Evolutionary conservation across 2,888 invertebrate genomes (phyloP).

Genomic region (Brachyptera putata): DNA sequence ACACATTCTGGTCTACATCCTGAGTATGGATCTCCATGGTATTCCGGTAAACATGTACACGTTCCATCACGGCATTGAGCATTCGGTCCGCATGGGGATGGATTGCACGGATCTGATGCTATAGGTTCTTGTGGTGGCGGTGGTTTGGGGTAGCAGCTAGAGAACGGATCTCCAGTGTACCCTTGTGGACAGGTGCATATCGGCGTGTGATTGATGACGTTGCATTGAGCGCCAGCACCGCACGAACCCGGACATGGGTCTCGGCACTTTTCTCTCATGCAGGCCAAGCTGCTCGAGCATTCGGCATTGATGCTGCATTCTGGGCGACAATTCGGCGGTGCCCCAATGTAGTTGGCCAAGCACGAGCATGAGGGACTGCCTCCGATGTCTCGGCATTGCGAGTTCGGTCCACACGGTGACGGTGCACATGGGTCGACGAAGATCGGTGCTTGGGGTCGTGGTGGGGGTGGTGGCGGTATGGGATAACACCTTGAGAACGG

Average conservation of each 20-base stretch:
- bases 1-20: constrained; percentile 64
- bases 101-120: constrained; percentile 62
- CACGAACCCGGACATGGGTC: constrained; percentile 76
- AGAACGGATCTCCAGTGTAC: constrained; percentile 41
- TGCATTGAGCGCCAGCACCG: constrained; percentile 66
- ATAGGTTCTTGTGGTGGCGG: constrained; percentile 39
- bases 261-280: constrained; percentile 66
- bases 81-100: constrained; percentile 65
- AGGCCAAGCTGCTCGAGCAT: constrained; percentile 66
- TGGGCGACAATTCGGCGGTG: constrained; percentile 58
- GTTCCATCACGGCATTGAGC: constrained; percentile 55
- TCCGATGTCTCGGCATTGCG: constrained; percentile 48
- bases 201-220: constrained; percentile 65
- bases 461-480: constrained; percentile 41
- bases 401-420: constrained; percentile 51
- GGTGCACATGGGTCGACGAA: constrained; percentile 40
- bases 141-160: constrained; percentile 34
- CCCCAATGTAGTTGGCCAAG: constrained; percentile 41
- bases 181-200: constrained; percentile 36
- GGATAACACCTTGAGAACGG: constrained; percentile 67
- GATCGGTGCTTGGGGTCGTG: constrained; percentile 39
- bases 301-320: constrained; percentile 71
- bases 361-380: constrained; percentile 42
- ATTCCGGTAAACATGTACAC: constrained; percentile 48
- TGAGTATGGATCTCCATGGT: constrained; percentile 45